Evolutionary conservation across 2,888 invertebrate species (phyloP).

Genomic region (Pinctada fucata): DNA sequence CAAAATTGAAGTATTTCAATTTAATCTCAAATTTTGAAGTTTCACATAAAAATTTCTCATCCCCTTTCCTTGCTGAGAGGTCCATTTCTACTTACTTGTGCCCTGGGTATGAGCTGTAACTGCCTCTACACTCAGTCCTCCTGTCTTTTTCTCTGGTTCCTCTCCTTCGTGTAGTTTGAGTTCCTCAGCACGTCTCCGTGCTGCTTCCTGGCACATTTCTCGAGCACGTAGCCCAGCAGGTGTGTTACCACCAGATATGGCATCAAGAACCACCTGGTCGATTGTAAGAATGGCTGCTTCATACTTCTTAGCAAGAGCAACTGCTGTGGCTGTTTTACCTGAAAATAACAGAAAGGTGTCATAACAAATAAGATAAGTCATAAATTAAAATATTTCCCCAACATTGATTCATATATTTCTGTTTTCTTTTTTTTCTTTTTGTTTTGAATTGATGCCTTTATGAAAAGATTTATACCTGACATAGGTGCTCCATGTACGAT

Average conservation of each 20-base stretch:
- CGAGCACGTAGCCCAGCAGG: slow-evolving; percentile 72
- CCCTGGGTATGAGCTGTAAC: slow-evolving; percentile 75
- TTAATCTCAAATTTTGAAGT: no score
- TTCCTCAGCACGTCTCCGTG: slow-evolving; percentile 67
- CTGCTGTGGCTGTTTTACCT: slow-evolving; percentile 74
- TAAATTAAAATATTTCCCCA: no score
- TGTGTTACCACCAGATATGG: slow-evolving; percentile 75
- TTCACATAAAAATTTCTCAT: no score
- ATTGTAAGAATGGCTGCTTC: slow-evolving; percentile 75
- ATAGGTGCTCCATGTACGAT: slow-evolving; percentile 77
- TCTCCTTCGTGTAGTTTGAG: slow-evolving; percentile 63
- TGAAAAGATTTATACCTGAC: slow-evolving; percentile 65
- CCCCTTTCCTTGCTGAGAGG: no score
- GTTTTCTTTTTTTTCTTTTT: no score
- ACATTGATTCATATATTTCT: no score
- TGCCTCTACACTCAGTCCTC: slow-evolving; percentile 75
- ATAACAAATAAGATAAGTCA: no score
- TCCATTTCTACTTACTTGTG: slow-evolving; percentile 48
- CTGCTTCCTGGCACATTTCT: slow-evolving; percentile 75
- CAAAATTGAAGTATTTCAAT: no score
- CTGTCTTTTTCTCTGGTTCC: slow-evolving; percentile 66
- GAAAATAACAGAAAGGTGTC: slow-evolving; percentile 29
- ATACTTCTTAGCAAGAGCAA: slow-evolving; percentile 73
- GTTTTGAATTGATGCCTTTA: no score
- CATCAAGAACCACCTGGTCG: slow-evolving; percentile 75